Conservation (phyloP, 2,888 invertebrate species). For the Plagodis dolabraria region DNA sequence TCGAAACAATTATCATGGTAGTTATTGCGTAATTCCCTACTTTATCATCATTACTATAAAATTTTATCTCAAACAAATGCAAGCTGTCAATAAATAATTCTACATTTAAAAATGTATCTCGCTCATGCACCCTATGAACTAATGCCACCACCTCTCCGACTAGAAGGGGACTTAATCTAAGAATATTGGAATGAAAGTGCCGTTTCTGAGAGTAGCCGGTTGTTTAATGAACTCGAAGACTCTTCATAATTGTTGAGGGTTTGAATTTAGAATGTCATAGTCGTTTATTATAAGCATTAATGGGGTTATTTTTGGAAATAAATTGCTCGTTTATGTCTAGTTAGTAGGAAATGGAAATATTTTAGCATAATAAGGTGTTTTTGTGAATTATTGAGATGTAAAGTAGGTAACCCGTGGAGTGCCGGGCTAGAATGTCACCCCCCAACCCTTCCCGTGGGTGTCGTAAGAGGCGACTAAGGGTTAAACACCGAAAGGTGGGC, state of each 20-base stretch:
- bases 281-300: constrained; percentile 63
- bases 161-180: constrained; percentile 34
- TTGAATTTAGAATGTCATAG: constrained; percentile 49
- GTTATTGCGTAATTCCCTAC: too few relatives aligned
- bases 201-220: constrained; percentile 42
- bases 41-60: too few relatives aligned
- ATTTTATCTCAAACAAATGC: too few relatives aligned
- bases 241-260: constrained; percentile 64
- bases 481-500: too few relatives aligned
- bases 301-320: constrained; percentile 55
- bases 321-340: constrained; percentile 41
- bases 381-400: constrained; percentile 15
- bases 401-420: background rate
- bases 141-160: constrained; percentile 1
- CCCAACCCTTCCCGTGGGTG: too few relatives aligned
- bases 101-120: background rate
- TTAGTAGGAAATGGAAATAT: constrained; percentile 31
- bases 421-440: too few relatives aligned
- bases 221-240: constrained; percentile 72
- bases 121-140: background rate
- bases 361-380: constrained; percentile 26
- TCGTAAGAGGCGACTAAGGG: too few relatives aligned
- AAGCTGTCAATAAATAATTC: too few relatives aligned
- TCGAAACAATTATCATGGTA: too few relatives aligned
- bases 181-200: constrained; percentile 32